Percentiles rank a stretch among this genome's conserved stretches.
Conservation (phyloP, 1,140 invertebrate species). For the Ooceraea biroi region DNA sequence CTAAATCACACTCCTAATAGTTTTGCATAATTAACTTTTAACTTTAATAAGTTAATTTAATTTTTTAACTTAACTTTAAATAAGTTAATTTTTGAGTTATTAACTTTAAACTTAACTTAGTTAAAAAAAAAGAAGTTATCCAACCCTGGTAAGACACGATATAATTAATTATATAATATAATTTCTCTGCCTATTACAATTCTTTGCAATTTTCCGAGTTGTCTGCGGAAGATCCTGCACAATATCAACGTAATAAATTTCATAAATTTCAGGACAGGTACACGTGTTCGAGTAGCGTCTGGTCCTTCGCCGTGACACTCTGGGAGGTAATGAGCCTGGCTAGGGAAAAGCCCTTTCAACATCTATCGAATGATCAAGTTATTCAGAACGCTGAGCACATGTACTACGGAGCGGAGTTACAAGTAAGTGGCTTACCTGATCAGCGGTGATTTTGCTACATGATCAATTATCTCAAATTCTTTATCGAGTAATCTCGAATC, state of each 20-base stretch:
- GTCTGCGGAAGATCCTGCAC: too few relatives aligned
- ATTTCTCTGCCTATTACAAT: too few relatives aligned
- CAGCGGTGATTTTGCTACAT: neutral
- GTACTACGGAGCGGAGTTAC: slow-evolving; percentile 89
- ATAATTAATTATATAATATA: too few relatives aligned
- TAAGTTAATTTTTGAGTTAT: neutral
- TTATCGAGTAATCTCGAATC: slow-evolving; percentile 6
- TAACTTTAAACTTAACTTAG: too few relatives aligned
- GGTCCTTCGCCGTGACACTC: slow-evolving; percentile 90
- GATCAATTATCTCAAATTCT: neutral
- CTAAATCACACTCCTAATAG: too few relatives aligned
- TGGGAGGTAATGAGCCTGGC: slow-evolving; percentile 93
- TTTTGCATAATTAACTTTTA: too few relatives aligned
- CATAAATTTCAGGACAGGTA: slow-evolving; percentile 88
- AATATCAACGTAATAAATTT: neutral
- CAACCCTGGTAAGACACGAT: too few relatives aligned
- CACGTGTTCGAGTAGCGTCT: slow-evolving; percentile 89
- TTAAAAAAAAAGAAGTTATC: too few relatives aligned
- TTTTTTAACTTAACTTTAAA: neutral
- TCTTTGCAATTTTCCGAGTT: too few relatives aligned
- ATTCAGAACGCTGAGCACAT: slow-evolving; percentile 91
- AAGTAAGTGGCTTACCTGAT: slow-evolving; percentile 82
- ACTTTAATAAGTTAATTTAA: too few relatives aligned
- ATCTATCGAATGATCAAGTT: slow-evolving; percentile 91
- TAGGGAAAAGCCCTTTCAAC: slow-evolving; percentile 90